phyloP scores from a whole-genome alignment of 2,888 invertebrate genomes.

The Teinopalpus imperialis region DNA sequence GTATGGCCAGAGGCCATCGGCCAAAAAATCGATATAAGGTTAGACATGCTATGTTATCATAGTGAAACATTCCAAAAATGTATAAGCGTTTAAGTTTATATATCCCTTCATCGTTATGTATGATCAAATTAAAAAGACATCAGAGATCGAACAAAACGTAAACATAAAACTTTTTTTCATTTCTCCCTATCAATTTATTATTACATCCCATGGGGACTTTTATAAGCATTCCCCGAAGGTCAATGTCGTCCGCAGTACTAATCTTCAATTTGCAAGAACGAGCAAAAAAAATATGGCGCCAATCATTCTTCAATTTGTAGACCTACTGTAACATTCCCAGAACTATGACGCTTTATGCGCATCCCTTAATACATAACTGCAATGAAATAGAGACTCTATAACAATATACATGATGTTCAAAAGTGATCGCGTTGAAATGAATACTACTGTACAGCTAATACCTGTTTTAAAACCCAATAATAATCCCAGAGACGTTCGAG shows the following conservation, averaged over 20 bases:
- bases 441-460: constrained; percentile 35
- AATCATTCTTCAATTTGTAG: constrained; percentile 38
- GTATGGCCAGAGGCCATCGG: too few species aligned
- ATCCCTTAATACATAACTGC: constrained; percentile 5
- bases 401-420: not conserved
- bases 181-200: too few species aligned
- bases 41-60: too few species aligned
- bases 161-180: too few species aligned
- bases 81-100: too few species aligned
- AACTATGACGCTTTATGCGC: constrained; percentile 30
- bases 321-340: constrained; percentile 35
- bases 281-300: constrained; percentile 36
- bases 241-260: constrained; percentile 9
- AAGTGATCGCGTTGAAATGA: constrained; percentile 9
- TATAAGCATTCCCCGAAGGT: constrained; percentile 13
- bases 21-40: too few species aligned
- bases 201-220: too few species aligned
- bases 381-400: constrained; percentile 21
- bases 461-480: constrained; percentile 51
- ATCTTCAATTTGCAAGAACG: constrained; percentile 16
- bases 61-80: too few species aligned
- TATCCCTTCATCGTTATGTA: too few species aligned
- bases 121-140: too few species aligned
- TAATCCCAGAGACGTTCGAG: constrained; percentile 44
- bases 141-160: too few species aligned